Base-by-base conservation (phyloP, 2,113 vertebrate species). In the Xenopus borealis region DNA sequence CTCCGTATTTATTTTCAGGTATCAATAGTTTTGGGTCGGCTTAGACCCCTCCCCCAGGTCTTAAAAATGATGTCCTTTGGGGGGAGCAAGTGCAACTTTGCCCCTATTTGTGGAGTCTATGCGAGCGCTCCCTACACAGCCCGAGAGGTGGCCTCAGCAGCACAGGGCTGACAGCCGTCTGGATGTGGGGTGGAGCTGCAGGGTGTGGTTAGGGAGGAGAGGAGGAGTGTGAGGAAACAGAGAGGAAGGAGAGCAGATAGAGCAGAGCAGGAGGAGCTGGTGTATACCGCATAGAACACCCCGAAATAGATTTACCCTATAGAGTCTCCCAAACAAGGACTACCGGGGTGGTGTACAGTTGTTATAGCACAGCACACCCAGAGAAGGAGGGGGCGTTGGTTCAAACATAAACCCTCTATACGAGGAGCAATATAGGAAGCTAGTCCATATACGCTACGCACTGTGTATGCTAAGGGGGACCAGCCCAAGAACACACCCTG, bases 181-280 rank as follows among this genome's bases (percentile, higher is more conserved):
- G 76, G 66, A 74, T 50, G 80, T 81, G 73, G 86, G 86, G 86
- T 88, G 86, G 86, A 82, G 86, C 81, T 67, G 76, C 72, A 83
- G 86, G 86, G 84, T 88, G 85, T 83, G 84, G 84, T 82, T 80
- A 82, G 84, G 81, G 81, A 79, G 80, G 79, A 81, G 71, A 78
- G 80, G 81, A 82, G 76, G 78, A 64, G 72, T 70, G 69, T 62
- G 79, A 82, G 80, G 17, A 66, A 66, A 74, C 72, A 59, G 72
- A n/a, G 45, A 74, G 72, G 40, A 72, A 63, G 62, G n/a, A 59
- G 58, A 66, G 14, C 40, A 61, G 9, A 46, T 8, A 74, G 30
- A 50, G 53, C 14, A 45, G 53, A 18, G 40, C 17, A 10, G 44
- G 40, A 4, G 7, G 47, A 19, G 44, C 20, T 46, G 44, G 33